Evolutionary conservation across 1,140 invertebrate species (phyloP).

Genomic region (Macrocentrus cingulum): DNA sequence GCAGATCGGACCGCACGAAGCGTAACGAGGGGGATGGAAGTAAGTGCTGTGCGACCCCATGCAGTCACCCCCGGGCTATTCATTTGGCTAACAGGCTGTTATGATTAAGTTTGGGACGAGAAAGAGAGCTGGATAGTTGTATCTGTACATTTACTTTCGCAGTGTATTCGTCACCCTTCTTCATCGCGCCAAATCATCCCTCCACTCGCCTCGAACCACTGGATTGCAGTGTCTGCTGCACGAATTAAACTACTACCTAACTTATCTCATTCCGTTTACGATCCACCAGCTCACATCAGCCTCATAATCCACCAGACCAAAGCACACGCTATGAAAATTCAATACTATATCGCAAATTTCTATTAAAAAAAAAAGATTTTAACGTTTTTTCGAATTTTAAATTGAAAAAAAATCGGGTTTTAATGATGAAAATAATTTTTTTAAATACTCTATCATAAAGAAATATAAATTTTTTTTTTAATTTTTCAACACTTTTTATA

Average conservation of each 20-base stretch:
- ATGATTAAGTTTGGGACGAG: constrained; percentile 50
- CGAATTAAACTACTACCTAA: constrained; percentile 30
- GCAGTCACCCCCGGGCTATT: constrained; percentile 41
- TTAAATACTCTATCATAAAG: no score
- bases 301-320: constrained; percentile 6
- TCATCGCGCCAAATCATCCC: neutral
- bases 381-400: no score
- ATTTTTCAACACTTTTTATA: no score
- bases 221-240: constrained; percentile 22
- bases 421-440: no score
- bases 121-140: constrained; percentile 14
- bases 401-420: no score
- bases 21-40: constrained; percentile 44
- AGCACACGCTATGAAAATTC: neutral
- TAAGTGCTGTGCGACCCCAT: constrained; percentile 42
- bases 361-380: no score
- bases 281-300: constrained; percentile 12
- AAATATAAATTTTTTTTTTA: no score
- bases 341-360: neutral
- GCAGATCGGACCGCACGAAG: constrained; percentile 28
- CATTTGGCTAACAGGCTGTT: constrained; percentile 55
- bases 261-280: constrained; percentile 27
- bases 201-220: constrained; percentile 1
- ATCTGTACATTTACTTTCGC: neutral
- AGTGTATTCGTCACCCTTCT: constrained; percentile 1